Evolutionary conservation across 1,140 invertebrate genomes (phyloP), one percentile per base, ranked within the genome.

Genomic region (Lepidotrigona ventralis): DNA sequence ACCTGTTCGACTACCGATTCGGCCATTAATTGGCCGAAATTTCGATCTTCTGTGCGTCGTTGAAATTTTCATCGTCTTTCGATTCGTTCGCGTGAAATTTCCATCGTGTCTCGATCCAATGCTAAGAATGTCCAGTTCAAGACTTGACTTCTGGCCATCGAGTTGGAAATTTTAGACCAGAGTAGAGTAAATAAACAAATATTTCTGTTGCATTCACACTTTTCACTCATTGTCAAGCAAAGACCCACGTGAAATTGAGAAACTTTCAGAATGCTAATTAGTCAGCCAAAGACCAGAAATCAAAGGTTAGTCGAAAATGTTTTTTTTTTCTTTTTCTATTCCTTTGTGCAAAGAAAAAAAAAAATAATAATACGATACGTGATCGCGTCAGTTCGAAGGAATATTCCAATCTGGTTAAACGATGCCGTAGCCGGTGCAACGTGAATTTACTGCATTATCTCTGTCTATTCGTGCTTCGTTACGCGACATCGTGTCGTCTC

Each of bases 371-470:
- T 0, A 1, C 17, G 9, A 12, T 19, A 33, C 11, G 14, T n/a
- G 15, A 51, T n/a, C 2, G n/a, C 21, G 1, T 46, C 21, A 14
- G 46, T 2, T 46, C 12, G 15, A 26, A 54, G 54, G 51, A 73
- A 60, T 11, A 8, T 17, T 21, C 1, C n/a, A 33, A n/a, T 26
- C 14, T 68, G 5, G 39, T 19, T 29, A 58, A 26, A 80, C 79
- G 33, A 51, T 46, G 53, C 15, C 29, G 15, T n/a, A 23, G 26
- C 14, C 69, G 63, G 12, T 5, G 6, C 33, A 0, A n/a, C 60
- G 29, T 77, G 26, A 66, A 70, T 83, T 78, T 29, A 76, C 60
- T 81, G 54, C 73, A 81, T 81, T 81, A 64, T 46, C 72, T 4
- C 14, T 9, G 79, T 81, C 29, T 76, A 76, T 53, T 23, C 69